phyloP scores from a whole-genome alignment of 2,797 vertebrate species.

The Eutrigla gurnardus region DNA sequence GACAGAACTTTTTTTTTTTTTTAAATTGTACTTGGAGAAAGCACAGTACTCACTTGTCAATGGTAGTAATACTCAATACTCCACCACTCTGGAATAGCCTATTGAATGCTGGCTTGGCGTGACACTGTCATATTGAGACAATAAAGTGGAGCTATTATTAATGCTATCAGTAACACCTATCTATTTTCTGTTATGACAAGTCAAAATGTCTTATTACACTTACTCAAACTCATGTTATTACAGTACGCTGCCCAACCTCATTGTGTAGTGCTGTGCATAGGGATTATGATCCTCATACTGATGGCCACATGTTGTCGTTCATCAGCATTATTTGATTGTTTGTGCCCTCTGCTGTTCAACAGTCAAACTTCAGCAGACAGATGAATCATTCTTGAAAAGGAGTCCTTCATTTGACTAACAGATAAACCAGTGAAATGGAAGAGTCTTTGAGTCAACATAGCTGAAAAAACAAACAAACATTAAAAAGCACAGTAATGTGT shows the following conservation, averaged over 20 bases:
- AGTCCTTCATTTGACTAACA: neutral
- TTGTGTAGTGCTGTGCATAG: neutral
- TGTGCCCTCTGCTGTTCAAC: conserved; percentile 78
- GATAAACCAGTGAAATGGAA: neutral
- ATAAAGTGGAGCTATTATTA: neutral
- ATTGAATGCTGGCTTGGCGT: neutral
- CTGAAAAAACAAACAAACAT: neutral
- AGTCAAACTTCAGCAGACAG: conserved; percentile 45
- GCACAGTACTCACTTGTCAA: neutral
- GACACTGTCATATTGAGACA: neutral
- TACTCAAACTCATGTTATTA: neutral
- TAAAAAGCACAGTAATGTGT: neutral
- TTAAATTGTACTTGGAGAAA: neutral
- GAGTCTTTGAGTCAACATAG: neutral
- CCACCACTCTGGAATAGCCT: neutral
- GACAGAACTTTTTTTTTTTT: neutral
- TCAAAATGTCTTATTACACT: neutral
- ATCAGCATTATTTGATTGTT: conserved; percentile 52
- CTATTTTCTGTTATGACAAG: neutral
- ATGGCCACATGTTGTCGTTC: neutral
- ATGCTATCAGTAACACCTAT: neutral
- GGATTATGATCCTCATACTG: neutral
- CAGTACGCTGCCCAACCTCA: neutral
- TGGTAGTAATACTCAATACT: neutral
- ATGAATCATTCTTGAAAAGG: neutral